These are phyloP conservation scores for Stictocephala bisonia DNA, from an alignment of 2,888 invertebrate genomes.

Conservation along the genomic window DNA sequence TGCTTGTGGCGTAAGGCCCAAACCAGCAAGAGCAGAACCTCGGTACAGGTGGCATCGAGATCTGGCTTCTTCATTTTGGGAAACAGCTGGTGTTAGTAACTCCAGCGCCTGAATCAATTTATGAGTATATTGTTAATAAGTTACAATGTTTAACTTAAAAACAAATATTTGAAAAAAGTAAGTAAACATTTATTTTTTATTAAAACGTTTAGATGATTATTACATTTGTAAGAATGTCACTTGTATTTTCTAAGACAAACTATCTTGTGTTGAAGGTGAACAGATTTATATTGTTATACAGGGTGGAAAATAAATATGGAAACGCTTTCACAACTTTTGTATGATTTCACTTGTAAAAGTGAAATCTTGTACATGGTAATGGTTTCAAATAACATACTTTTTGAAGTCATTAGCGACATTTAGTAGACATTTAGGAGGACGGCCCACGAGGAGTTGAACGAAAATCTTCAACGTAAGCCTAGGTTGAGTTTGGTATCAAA, in stretches of 20 bases:
- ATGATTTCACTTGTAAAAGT: too few species aligned
- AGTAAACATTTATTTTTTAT: too few species aligned
- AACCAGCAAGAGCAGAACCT: conserved; percentile 77
- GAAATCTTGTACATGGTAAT: too few species aligned
- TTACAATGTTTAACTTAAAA: background rate
- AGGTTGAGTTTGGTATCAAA: too few species aligned
- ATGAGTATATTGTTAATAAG: background rate
- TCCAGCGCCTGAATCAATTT: conserved; percentile 72
- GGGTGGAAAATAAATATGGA: too few species aligned
- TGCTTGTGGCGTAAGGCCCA: conserved; percentile 77
- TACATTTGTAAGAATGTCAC: background rate
- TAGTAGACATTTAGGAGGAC: too few species aligned
- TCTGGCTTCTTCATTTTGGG: conserved; percentile 76
- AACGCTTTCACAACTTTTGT: too few species aligned
- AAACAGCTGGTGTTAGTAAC: conserved; percentile 77
- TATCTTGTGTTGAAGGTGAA: background rate
- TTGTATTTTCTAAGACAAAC: background rate
- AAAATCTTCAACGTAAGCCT: too few species aligned
- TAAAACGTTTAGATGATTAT: too few species aligned
- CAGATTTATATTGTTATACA: background rate
- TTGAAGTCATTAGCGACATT: too few species aligned
- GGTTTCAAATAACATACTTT: too few species aligned
- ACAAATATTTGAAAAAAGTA: background rate
- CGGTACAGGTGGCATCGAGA: conserved; percentile 79
- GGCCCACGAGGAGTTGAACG: too few species aligned